These are phyloP conservation scores for Neria commutata DNA, from an alignment of 2,888 invertebrate genomes.

Conservation along the genomic window DNA sequence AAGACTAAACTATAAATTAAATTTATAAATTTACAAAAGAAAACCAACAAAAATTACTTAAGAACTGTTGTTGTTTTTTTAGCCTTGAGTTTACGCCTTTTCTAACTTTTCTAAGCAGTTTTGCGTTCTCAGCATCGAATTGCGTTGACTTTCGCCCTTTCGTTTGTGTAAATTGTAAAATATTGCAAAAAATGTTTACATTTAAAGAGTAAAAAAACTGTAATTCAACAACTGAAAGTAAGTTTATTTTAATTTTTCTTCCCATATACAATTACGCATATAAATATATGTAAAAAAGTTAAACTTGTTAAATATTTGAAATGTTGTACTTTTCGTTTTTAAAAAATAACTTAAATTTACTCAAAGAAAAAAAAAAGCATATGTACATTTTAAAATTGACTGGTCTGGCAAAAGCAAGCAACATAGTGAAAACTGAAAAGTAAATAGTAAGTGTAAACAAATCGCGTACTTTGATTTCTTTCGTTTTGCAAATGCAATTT, in stretches of 20 bases:
- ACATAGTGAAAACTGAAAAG: too few species aligned
- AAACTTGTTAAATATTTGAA: not conserved
- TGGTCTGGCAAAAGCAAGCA: not conserved
- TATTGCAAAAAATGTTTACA: not conserved
- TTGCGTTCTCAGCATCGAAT: not conserved
- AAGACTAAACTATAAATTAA: slow-evolving; percentile 21
- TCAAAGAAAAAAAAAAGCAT: not conserved
- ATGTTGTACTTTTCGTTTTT: not conserved
- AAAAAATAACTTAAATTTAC: not conserved
- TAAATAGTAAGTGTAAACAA: too few species aligned
- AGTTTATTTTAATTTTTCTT: not conserved
- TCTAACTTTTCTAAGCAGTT: not conserved
- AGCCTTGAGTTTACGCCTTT: not conserved
- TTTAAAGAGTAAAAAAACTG: not conserved
- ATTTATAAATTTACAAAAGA: slow-evolving; percentile 19
- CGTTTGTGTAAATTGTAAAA: not conserved
- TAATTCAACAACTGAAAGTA: not conserved
- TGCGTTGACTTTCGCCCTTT: not conserved
- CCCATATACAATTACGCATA: not conserved
- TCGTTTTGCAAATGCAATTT: too few species aligned
- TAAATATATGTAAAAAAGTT: not conserved
- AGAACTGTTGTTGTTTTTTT: not conserved
- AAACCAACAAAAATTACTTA: not conserved
- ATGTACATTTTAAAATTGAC: not conserved
- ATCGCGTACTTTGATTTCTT: too few species aligned